Evolutionary conservation across 1,140 invertebrate genomes (phyloP), one percentile per base, ranked within the genome.

Genomic region (Dendroctonus valens): DNA sequence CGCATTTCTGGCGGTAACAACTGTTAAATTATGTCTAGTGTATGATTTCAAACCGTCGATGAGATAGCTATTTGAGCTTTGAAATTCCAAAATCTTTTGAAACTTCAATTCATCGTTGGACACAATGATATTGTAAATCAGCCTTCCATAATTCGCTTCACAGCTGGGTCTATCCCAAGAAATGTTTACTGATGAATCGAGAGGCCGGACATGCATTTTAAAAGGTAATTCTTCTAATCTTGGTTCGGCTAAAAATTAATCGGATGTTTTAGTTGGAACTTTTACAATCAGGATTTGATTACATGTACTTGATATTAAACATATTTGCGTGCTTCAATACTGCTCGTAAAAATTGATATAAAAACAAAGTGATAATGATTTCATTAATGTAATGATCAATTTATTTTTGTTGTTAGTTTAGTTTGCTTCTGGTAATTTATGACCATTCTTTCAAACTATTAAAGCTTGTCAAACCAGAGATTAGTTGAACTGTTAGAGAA

Each of bases 131-230:
- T 58, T 65, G 44, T 74, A 73, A n/a, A 73, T 57, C 15, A 73
- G 42, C 39, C 54, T 59, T 8, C 73, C 73, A 52, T 65, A 69
- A 50, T 59, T 63, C 11, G 68, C 51, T 38, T 46, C 53, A 50
- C 73, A 74, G 41, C 53, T 49, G 6, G 71, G 63, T 58, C 61
- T 69, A 46, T 73, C 70, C 73, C 73, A 74, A n/a, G 70, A 65
- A 9, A 72, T 58, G 9, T 59, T 70, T 8, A 69, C 68, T 12
- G 65, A 51, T 3, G 55, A 69, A 6, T 70, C 67, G 1, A 57
- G 54, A 4, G 69, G 41, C 41, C 59, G 63, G 5, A 73, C 66
- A 42, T 70, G 50, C 7, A 73, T 67, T 53, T 66, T 69, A 15
- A 65, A 57, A 5, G 73, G 73, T 11, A 69, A 38, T 59, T 74